phyloP scores from a whole-genome alignment of 2,113 vertebrate genomes.

The Tamias sibiricus region DNA sequence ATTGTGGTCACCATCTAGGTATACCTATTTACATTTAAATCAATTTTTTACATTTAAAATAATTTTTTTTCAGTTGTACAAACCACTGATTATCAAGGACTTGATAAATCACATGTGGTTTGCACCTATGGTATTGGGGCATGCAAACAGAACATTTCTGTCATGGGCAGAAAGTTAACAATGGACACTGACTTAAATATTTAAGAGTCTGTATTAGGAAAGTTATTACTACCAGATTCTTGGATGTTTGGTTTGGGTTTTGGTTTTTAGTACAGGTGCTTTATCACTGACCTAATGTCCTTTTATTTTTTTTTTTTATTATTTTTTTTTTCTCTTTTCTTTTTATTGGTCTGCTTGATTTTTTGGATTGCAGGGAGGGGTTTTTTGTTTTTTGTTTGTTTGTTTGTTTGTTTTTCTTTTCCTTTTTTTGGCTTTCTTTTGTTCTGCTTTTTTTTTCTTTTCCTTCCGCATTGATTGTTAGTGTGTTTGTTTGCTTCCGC shows the following conservation, averaged over 20 bases:
- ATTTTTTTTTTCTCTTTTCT: too few relatives aligned
- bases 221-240: conserved; percentile 28
- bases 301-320: too few relatives aligned
- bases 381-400: too few relatives aligned
- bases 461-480: too few relatives aligned
- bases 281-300: background rate
- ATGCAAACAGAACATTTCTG: background rate
- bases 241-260: background rate
- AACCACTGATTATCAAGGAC: background rate
- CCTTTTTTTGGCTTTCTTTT: too few relatives aligned
- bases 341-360: too few relatives aligned
- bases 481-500: too few relatives aligned
- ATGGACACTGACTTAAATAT: too few relatives aligned
- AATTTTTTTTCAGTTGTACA: background rate
- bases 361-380: too few relatives aligned
- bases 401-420: too few relatives aligned
- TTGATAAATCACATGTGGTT: background rate
- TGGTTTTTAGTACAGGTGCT: background rate
- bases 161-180: background rate
- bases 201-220: background rate
- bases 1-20: background rate
- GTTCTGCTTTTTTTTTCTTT: too few relatives aligned
- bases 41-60: background rate
- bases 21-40: conserved; percentile 6
- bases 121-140: background rate